phyloP scores from a whole-genome alignment of 2,797 vertebrate genomes.

The Mastacembelus armatus region DNA sequence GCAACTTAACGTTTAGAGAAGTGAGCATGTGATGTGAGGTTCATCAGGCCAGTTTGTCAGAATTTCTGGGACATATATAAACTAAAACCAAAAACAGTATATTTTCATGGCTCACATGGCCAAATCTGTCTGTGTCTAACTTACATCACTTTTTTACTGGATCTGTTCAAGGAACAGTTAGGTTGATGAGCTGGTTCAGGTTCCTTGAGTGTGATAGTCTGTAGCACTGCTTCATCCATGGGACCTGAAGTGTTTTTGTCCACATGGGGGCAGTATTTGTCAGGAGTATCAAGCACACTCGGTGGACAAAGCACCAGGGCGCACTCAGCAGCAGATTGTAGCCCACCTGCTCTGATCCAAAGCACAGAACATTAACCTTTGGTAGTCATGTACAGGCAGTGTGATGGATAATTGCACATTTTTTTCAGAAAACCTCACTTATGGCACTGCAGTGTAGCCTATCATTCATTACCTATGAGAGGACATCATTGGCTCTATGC shows the following conservation, averaged over 20 bases:
- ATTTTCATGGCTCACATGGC: too few species aligned
- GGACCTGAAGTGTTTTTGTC: constrained; percentile 5
- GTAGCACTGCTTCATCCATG: not conserved
- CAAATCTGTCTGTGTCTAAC: too few species aligned
- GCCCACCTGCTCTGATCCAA: constrained; percentile 58
- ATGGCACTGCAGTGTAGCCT: constrained; percentile 26
- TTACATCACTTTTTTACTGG: not conserved
- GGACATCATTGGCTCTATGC: constrained; percentile 18
- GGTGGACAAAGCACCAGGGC: constrained; percentile 3
- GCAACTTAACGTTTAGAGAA: too few species aligned
- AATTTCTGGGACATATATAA: not conserved
- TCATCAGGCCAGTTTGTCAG: not conserved
- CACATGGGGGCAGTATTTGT: constrained; percentile 73
- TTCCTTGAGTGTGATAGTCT: not conserved
- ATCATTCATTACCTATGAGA: constrained; percentile 20
- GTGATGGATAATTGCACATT: constrained; percentile 30
- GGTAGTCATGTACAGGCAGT: not conserved
- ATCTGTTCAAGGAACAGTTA: not conserved
- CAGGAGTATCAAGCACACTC: constrained; percentile 2
- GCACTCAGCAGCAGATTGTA: constrained; percentile 33
- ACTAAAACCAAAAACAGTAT: too few species aligned
- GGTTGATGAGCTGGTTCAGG: not conserved
- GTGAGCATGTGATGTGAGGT: constrained; percentile 7
- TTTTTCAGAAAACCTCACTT: constrained; percentile 20
- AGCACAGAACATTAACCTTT: constrained; percentile 43